Percentiles rank a stretch among this genome's conserved stretches.
Evolutionary conservation across 2,113 vertebrate species (phyloP).

Genomic region (Chaetodon auriga): DNA sequence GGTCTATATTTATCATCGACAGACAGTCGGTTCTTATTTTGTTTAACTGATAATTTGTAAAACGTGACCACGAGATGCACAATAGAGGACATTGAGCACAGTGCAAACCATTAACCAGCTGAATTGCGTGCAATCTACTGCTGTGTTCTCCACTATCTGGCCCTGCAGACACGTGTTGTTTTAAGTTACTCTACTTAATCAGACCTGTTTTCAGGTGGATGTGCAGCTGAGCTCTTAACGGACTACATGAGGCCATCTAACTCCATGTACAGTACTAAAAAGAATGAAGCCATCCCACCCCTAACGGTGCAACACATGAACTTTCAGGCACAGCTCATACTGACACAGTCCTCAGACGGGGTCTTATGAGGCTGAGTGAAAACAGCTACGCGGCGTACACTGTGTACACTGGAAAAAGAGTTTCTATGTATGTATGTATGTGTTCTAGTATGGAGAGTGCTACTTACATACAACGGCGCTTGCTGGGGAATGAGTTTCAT

Average conservation of each 20-base stretch:
- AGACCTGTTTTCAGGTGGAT: background rate
- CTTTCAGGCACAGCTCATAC: background rate
- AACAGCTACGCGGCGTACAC: background rate
- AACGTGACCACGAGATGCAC: background rate
- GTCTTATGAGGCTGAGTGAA: background rate
- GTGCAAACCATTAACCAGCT: background rate
- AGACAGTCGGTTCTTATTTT: conserved; percentile 1
- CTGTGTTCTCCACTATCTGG: background rate
- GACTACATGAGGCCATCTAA: conserved; percentile 8
- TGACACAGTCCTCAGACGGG: background rate
- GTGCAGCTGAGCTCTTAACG: conserved; percentile 14
- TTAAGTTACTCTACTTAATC: conserved; percentile 29
- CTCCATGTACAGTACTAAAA: background rate
- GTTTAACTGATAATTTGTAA: background rate
- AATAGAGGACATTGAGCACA: background rate
- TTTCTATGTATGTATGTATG: background rate
- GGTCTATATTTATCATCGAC: conserved; percentile 6
- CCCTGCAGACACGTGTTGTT: conserved; percentile 11
- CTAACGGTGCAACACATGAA: conserved; percentile 12
- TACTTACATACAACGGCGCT: conserved; percentile 99
- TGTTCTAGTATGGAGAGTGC: background rate
- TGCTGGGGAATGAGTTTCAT: conserved; percentile 99
- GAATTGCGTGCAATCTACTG: conserved; percentile 7
- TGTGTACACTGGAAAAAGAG: conserved; percentile 1
- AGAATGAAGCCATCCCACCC: background rate